phyloP scores from a whole-genome alignment of 53 echinoderm and acorn worm species.

The Antedon mediterranea region DNA sequence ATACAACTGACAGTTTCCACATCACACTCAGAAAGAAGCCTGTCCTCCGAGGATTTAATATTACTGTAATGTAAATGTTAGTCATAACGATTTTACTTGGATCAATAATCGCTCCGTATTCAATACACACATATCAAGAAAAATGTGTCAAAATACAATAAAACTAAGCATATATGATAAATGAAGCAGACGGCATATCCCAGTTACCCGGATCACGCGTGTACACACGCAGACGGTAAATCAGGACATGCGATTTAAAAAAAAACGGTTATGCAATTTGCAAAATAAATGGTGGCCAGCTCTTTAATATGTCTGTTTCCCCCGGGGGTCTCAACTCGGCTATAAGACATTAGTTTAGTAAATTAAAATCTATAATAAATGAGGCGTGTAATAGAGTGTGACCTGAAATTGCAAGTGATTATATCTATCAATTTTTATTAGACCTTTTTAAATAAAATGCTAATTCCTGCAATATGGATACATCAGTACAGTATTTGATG shows the following conservation, averaged over 20 bases:
- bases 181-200: neutral
- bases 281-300: neutral
- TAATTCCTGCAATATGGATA: neutral
- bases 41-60: neutral
- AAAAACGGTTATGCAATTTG: neutral
- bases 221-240: neutral
- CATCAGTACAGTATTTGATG: too few relatives aligned
- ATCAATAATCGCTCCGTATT: neutral
- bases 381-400: neutral
- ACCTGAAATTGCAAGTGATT: neutral
- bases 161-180: too few relatives aligned
- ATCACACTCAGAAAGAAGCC: too few relatives aligned
- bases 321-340: neutral
- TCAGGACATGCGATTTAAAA: neutral
- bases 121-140: neutral
- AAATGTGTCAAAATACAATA: constrained; percentile 1
- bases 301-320: neutral
- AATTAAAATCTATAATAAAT: neutral
- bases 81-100: neutral
- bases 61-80: neutral
- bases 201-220: neutral
- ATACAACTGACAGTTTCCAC: too few relatives aligned
- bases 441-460: neutral
- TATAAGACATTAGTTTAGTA: neutral
- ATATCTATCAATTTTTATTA: neutral